phyloP scores from a whole-genome alignment of 2,888 invertebrate species.

The Drosophila macrospina region DNA sequence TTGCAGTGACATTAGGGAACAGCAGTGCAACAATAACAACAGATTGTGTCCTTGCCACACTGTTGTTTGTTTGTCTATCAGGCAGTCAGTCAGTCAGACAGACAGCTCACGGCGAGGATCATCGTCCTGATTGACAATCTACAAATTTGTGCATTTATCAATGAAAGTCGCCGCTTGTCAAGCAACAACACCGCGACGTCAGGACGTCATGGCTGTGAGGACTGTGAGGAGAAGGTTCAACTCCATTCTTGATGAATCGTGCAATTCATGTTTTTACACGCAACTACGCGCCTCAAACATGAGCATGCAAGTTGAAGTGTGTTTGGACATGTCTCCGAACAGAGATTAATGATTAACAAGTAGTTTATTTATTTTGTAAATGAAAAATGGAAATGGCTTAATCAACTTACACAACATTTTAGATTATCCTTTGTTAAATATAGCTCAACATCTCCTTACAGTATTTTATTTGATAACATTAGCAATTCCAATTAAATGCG shows the following conservation, averaged over 20 bases:
- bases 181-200: conserved; percentile 41
- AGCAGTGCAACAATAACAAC: conserved; percentile 41
- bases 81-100: conserved; percentile 42
- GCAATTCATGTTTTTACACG: conserved; percentile 73
- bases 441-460: too few species aligned
- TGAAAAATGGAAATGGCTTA: not conserved
- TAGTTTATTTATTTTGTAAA: conserved; percentile 1
- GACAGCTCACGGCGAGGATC: conserved; percentile 49
- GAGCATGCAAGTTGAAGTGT: not conserved
- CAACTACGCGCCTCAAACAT: conserved; percentile 58
- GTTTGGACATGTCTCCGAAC: conserved; percentile 11
- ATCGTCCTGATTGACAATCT: conserved; percentile 67
- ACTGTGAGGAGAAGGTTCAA: not conserved
- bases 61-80: conserved; percentile 65
- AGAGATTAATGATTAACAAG: conserved; percentile 17
- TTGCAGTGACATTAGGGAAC: conserved; percentile 68
- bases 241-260: conserved; percentile 59
- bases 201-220: not conserved
- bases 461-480: too few species aligned
- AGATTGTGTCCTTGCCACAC: conserved; percentile 54
- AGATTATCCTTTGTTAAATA: too few species aligned
- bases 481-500: too few species aligned
- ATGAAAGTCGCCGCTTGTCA: conserved; percentile 57
- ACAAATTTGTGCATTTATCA: conserved; percentile 79
- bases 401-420: too few species aligned